Base-by-base conservation (phyloP, 2,888 invertebrate genomes). In the Leptopilina drosophilae region DNA sequence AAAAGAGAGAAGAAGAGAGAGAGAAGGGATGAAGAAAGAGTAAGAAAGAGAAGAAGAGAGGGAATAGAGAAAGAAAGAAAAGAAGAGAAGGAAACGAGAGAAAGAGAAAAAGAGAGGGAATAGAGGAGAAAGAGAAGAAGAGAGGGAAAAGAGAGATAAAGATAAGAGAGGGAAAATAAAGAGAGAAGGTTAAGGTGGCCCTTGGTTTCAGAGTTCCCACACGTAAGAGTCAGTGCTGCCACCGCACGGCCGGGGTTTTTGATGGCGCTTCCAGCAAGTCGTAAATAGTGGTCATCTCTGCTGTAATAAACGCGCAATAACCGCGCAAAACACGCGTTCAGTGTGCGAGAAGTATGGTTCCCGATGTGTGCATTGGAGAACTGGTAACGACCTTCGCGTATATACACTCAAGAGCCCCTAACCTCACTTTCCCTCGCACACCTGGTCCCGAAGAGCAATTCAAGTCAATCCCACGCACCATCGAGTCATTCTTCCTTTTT, bases 241-340 rank as follows among this genome's bases (percentile, higher is more conserved):
- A 81, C 80, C 76, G 75, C 59, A 81, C 80, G 83, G 69, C 80
- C 77, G 46, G 81, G 76, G 4, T 83, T 85, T 88, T 88, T 87
- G 85, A 89, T 87, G 87, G 85, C 84, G 84, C 86, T 89, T 87
- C 87, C 85, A 89, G 86, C 86, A 84, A 88, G 84, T 89, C 87
- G 87, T 87, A 88, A 89, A 88, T 85, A 84, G 83, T 83, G 84
- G 80, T 83, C 85, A 85, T 86, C 85, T 82, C 75, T 73, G 79
- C 84, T 83, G 84, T 84, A 84, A 87, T 84, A 84, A 84, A 82
- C 78, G 81, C 80, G 84, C 81, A 80, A 82, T 82, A 82, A 80
- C 81, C 75, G 77, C 78, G 83, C 83, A 82, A 86, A 87, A 87
- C 84, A 84, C 78, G 76, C 81, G 79, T 77, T 59, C 53, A 56